phyloP scores from a whole-genome alignment of 1,140 invertebrate species.

The Lordiphosa mommai region DNA sequence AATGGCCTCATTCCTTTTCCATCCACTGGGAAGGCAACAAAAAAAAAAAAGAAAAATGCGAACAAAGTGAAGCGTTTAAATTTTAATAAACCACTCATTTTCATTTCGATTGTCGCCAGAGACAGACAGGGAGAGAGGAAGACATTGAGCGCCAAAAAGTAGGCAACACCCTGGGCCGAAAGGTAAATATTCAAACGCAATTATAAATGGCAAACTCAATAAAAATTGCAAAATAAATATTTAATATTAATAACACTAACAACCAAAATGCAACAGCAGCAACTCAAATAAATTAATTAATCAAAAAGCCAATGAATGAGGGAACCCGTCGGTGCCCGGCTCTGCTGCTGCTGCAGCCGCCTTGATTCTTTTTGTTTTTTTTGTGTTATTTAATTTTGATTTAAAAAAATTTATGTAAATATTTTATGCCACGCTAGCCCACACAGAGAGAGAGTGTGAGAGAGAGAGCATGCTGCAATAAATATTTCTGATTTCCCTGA shows the following conservation, averaged over 20 bases:
- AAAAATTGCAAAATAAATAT: conserved; percentile 74
- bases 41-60: conserved; percentile 18
- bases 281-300: conserved; percentile 72
- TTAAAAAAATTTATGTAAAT: conserved; percentile 59
- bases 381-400: conserved; percentile 70
- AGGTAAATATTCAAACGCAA: conserved; percentile 41
- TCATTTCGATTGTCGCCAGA: conserved; percentile 71
- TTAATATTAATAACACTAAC: conserved; percentile 68
- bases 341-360: conserved; percentile 8
- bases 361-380: conserved; percentile 5
- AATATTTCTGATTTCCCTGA: background rate
- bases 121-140: background rate
- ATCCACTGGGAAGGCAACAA: conserved; percentile 3
- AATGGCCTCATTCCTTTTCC: conserved; percentile 14
- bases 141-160: background rate
- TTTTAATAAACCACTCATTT: conserved; percentile 79
- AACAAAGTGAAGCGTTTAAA: conserved; percentile 74
- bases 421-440: conserved; percentile 48
- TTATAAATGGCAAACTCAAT: conserved; percentile 75
- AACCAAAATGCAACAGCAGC: conserved; percentile 11
- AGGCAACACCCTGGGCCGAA: conserved; percentile 4
- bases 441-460: too few species aligned
- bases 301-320: conserved; percentile 49
- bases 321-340: conserved; percentile 5
- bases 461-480: too few species aligned